A percentile compares a stretch with the other conserved stretches of the same genome.
phyloP scores from a whole-genome alignment of 2,797 vertebrate species.

The Rhinoraja longicauda region DNA sequence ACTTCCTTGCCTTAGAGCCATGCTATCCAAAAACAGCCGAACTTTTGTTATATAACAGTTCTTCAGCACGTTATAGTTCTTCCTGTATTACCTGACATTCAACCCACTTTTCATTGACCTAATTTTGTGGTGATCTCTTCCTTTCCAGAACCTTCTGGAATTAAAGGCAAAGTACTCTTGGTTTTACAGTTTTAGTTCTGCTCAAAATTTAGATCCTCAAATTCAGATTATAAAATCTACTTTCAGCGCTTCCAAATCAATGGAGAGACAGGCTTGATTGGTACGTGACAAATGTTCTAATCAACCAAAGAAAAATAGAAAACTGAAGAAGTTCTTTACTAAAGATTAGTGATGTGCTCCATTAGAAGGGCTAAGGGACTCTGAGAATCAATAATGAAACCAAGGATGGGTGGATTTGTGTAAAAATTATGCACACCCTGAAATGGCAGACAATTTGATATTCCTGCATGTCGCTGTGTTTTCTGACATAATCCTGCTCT shows the following conservation, averaged over 20 bases:
- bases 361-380: background rate
- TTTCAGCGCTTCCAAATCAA: background rate
- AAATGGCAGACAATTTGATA: background rate
- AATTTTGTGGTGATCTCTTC: background rate
- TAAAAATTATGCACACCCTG: background rate
- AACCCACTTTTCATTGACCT: conserved; percentile 36
- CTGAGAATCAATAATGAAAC: too few relatives aligned
- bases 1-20: background rate
- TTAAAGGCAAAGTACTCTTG: background rate
- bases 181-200: background rate
- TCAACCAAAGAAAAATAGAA: background rate
- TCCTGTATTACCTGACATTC: conserved; percentile 28
- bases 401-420: too few relatives aligned
- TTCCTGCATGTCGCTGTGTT: too few relatives aligned
- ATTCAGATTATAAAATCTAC: background rate
- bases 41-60: conserved; percentile 21
- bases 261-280: background rate
- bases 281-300: background rate
- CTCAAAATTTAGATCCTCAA: background rate
- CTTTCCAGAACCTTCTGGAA: background rate
- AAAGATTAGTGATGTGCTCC: background rate
- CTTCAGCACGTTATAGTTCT: background rate
- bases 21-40: background rate
- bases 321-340: background rate
- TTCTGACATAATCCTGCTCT: too few relatives aligned